Conservation (phyloP, 1,140 invertebrate genomes). For the Drosophila insularis region DNA sequence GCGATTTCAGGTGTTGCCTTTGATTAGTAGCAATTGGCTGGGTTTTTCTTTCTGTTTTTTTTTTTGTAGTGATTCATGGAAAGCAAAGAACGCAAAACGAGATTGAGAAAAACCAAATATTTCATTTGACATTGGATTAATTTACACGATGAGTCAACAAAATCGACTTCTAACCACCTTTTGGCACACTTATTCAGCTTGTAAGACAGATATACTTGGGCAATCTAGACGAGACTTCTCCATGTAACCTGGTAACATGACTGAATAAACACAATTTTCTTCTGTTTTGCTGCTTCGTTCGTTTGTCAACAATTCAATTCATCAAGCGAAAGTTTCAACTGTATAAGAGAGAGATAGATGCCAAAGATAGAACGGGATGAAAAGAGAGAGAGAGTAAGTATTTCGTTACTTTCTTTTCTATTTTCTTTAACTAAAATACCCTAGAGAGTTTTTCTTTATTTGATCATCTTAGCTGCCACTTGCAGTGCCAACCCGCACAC, state of each 20-base stretch:
- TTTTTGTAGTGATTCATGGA: neutral
- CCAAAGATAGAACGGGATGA: neutral
- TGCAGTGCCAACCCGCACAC: slow-evolving; percentile 50
- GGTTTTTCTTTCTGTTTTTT: neutral
- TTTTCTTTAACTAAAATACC: slow-evolving; percentile 78
- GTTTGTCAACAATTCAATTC: slow-evolving; percentile 78
- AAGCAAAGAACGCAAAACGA: neutral
- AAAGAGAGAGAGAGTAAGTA: slow-evolving; percentile 26
- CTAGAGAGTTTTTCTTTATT: slow-evolving; percentile 76
- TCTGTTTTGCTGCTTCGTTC: slow-evolving; percentile 66
- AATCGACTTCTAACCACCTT: slow-evolving; percentile 12
- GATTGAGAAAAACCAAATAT: neutral
- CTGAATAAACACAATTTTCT: slow-evolving; percentile 79
- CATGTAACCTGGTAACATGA: slow-evolving; percentile 67
- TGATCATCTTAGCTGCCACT: slow-evolving; percentile 80
- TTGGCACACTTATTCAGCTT: slow-evolving; percentile 1
- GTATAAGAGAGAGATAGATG: slow-evolving; percentile 26
- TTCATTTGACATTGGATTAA: slow-evolving; percentile 15
- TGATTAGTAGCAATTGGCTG: neutral
- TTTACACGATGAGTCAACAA: slow-evolving; percentile 5
- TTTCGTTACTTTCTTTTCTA: slow-evolving; percentile 73
- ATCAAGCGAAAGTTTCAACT: slow-evolving; percentile 72
- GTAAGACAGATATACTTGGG: neutral
- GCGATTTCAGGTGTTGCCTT: neutral
- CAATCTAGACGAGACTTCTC: slow-evolving; percentile 16